Conservation (phyloP, 35 echinoderm and acorn worm genomes). For the Patiria miniata region DNA sequence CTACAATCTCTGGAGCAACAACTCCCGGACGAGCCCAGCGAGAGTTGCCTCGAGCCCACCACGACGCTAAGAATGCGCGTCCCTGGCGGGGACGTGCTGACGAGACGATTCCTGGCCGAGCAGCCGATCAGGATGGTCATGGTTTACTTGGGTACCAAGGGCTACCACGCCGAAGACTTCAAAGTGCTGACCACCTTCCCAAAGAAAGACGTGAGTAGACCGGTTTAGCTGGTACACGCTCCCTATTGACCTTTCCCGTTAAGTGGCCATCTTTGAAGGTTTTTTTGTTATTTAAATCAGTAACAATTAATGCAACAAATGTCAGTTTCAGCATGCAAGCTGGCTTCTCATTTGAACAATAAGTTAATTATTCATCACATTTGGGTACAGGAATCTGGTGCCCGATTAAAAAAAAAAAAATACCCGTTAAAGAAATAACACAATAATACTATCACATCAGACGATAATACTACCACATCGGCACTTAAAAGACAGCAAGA, state of each 20-base stretch:
- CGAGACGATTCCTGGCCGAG: conserved; percentile 71
- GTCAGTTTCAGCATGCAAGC: background rate
- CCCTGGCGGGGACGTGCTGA: conserved; percentile 76
- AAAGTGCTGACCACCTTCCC: conserved; percentile 92
- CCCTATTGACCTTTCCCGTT: background rate
- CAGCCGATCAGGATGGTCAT: conserved; percentile 70
- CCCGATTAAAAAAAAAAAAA: background rate
- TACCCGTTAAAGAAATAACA: no score
- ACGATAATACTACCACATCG: no score
- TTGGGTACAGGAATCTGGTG: background rate
- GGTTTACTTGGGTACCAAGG: conserved; percentile 76
- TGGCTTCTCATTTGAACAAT: background rate
- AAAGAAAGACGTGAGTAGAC: conserved; percentile 91
- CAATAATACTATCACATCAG: no score
- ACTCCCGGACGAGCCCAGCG: conserved; percentile 75
- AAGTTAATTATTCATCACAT: background rate
- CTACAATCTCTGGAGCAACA: conserved; percentile 77
- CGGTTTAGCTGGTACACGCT: background rate
- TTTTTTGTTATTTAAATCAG: background rate
- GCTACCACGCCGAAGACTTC: conserved; percentile 73
- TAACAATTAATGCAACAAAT: background rate
- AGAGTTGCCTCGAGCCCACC: conserved; percentile 39
- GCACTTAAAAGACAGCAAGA: no score
- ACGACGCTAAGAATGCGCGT: conserved; percentile 85
- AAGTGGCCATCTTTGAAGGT: no score